Conservation (phyloP, 2,888 invertebrate species). For the Steinernema carpocapsae region DNA sequence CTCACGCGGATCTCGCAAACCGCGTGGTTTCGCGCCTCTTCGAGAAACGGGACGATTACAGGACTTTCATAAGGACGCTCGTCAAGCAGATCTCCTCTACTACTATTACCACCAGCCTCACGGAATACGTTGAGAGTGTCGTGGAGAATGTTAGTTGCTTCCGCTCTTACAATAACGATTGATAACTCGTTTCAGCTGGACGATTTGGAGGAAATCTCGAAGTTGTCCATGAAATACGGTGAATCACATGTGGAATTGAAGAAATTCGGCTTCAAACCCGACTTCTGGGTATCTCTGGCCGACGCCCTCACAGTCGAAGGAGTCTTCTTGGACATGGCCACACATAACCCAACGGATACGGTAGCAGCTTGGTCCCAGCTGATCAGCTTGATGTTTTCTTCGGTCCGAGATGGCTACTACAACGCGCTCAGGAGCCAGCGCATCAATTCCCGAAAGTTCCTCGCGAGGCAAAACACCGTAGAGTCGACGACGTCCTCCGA, state of each 20-base stretch:
- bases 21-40: conserved; percentile 58
- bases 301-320: conserved; percentile 68
- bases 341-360: conserved; percentile 66
- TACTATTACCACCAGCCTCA: conserved; percentile 55
- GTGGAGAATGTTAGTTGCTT: conserved; percentile 55
- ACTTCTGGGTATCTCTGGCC: conserved; percentile 68
- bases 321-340: conserved; percentile 66
- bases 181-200: conserved; percentile 53
- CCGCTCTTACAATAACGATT: neutral
- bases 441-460: conserved; percentile 44
- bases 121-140: conserved; percentile 62
- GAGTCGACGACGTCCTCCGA: conserved; percentile 19
- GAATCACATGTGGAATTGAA: conserved; percentile 65
- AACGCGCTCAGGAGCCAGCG: conserved; percentile 54
- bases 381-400: conserved; percentile 63
- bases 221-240: conserved; percentile 58
- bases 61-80: conserved; percentile 56
- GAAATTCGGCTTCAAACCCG: conserved; percentile 66
- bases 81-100: conserved; percentile 60
- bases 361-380: conserved; percentile 67
- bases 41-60: conserved; percentile 66
- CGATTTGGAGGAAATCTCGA: conserved; percentile 60
- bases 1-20: conserved; percentile 65
- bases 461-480: conserved; percentile 43
- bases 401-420: conserved; percentile 68